These are phyloP conservation scores for Haliclystus octoradiatus DNA, from an alignment of 30 jellyfish, hydroid and myxozoan genomes.

Conservation along the genomic window DNA sequence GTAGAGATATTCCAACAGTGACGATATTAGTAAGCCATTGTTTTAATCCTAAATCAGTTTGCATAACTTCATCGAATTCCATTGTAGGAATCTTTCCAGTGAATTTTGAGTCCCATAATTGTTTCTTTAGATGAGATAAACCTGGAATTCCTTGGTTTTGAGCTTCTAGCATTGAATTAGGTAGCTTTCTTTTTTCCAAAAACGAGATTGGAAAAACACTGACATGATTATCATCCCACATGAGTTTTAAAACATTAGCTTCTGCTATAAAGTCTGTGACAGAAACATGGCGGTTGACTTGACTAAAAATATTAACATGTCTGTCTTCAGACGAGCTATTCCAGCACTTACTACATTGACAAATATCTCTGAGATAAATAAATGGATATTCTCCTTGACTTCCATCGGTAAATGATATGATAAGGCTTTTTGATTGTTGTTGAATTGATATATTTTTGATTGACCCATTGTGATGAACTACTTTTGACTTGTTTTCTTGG, in stretches of 20 bases:
- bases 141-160: no score
- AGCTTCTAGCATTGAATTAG: constrained; percentile 22
- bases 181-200: constrained; percentile 38
- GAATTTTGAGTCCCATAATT: constrained; percentile 37
- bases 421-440: no score
- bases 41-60: constrained; percentile 8
- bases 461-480: no score
- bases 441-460: no score
- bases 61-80: constrained; percentile 21
- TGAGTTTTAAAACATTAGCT: constrained; percentile 13
- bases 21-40: constrained; percentile 34
- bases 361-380: constrained; percentile 67
- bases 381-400: constrained; percentile 25
- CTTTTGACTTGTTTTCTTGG: no score
- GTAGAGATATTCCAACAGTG: constrained; percentile 39
- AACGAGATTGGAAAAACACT: constrained; percentile 34
- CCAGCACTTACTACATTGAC: constrained; percentile 68
- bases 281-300: constrained; percentile 18
- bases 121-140: constrained; percentile 18
- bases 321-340: constrained; percentile 44
- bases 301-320: constrained; percentile 12
- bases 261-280: constrained; percentile 10
- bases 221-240: constrained; percentile 67
- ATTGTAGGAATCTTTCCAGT: constrained; percentile 19
- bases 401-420: no score